Base-by-base conservation (phyloP, 2,888 invertebrate species). In the Andrena trimmerana region DNA sequence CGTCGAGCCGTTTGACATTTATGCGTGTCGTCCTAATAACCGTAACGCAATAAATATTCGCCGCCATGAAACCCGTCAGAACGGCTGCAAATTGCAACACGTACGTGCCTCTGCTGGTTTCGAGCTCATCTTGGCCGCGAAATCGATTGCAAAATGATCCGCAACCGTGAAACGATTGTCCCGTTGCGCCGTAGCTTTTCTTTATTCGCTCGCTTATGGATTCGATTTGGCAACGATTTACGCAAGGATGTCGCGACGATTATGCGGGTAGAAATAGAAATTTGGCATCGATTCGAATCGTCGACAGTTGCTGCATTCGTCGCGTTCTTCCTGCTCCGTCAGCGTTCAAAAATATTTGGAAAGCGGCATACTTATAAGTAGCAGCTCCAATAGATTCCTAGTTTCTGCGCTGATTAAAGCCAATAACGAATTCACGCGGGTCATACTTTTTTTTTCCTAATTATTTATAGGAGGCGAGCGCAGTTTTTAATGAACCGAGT, bases 31-130 rank as follows among this genome's bases (percentile, higher is more conserved):
- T 76, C 54, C 71, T 79, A 79, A 72, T 75, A 67, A 83, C 72
- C 83, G 74, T 76, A 79, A 83, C 79, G 83, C 83, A 66, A 83
- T 79, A 73, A 79, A 83, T 75, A 75, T 50, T 50, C 54, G 62
- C 24, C 59, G 10, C 50, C 8, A 60, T 36, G 54, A 66, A 54
- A 69, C 62, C 29, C 42, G n/a, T 10, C 42, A 24, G 24, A 27
- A 31, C 66, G 65, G 59, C n/a, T 48, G 67, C 33, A 50, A 50
- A 81, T 81, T 81, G 54, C 71, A 48, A 66, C 71, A 81, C 59
- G 33, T 13, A 20, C 52, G 57, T 7, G 57, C 27, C 31, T 24
- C 24, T 10, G 27, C 20, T 1, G 54, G 24, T 27, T 4, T 52
- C 8, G 10, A 16, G 20, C 27, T 29, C 65, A 57, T 13, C 63